Base-by-base conservation (phyloP, 2,888 invertebrate species). In the Onchidella celtica region DNA sequence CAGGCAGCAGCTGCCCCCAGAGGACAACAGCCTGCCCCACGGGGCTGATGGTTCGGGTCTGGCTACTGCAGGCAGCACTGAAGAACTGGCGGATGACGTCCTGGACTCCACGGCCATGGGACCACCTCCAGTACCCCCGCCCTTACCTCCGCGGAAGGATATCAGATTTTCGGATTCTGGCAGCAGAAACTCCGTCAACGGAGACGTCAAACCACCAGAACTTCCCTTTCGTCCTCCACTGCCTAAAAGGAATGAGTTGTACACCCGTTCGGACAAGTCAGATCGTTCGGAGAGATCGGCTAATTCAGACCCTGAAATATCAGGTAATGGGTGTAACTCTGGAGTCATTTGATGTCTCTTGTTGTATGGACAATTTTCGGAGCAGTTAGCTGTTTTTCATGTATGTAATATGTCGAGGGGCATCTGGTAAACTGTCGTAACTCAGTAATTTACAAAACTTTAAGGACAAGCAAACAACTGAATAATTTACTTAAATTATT, bases 121-220 rank as follows among this genome's bases (percentile, higher is more conserved):
- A 79, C 81, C 85, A 9, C 78, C 81, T 2, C 83, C 85, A 0
- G 47, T 82, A 36, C 89, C 88, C 1, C 90, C 90, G 14, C 89
- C 89, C 0, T 84, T 88, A 14, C 90, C 89, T 21, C 90, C 89
- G 1, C 69, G 88, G 17, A 83, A 87, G 47, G 89, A 89, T n/a
- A 82, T 88, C 34, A 81, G 85, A 34, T 75, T 83, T 36, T 88
- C 88, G 0, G 84, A 84, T 38, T 78, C 80, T 55, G 84, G 77
- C 34, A 81, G 77, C 34, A 34, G 77, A 17, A 57, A 63, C 32
- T 77, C 85, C 40, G 17, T 77, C 6, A 84, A 74, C 29, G 72
- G 69, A 17, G 68, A 69, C 24, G 81, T 76, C 1, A 77, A 70
- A 47, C 86, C 87, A 0, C 87, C 87, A 21, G 84, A 85, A 61